A percentile compares a stretch with the other conserved stretches of the same genome.
Evolutionary conservation across 2,113 vertebrate species (phyloP).

Genomic region (Hyaena hyaena): DNA sequence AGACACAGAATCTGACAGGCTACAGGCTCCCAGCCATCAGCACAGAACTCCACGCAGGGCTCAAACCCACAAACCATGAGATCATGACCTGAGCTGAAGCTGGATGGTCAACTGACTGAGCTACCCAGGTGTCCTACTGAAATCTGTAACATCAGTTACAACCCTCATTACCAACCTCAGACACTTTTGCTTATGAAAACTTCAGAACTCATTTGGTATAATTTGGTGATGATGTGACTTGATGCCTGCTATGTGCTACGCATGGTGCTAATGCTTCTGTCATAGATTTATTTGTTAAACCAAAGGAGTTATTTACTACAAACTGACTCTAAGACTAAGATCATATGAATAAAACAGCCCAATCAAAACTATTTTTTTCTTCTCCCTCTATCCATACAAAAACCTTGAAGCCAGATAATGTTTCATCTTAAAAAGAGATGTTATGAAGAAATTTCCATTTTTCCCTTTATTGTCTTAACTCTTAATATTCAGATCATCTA

Average conservation of each 20-base stretch:
- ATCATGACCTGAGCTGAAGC: too few species aligned
- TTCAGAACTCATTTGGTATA: neutral
- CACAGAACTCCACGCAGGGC: too few species aligned
- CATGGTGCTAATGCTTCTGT: neutral
- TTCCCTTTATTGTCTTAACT: neutral
- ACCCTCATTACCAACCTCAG: neutral
- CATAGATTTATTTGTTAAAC: neutral
- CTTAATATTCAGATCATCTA: neutral
- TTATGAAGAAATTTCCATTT: neutral
- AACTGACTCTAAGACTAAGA: neutral
- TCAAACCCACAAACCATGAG: too few species aligned
- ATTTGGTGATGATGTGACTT: neutral
- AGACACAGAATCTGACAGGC: too few species aligned
- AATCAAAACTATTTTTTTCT: neutral
- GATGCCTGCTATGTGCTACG: neutral
- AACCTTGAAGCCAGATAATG: neutral
- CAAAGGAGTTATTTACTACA: neutral
- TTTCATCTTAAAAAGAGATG: neutral
- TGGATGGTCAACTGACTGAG: too few species aligned
- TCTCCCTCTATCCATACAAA: neutral
- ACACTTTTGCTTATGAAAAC: neutral
- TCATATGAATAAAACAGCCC: neutral
- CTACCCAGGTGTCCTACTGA: neutral
- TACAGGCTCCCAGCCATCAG: too few species aligned
- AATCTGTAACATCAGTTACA: neutral